Conservation (phyloP, 2,113 vertebrate genomes). For the Salminus brasiliensis region DNA sequence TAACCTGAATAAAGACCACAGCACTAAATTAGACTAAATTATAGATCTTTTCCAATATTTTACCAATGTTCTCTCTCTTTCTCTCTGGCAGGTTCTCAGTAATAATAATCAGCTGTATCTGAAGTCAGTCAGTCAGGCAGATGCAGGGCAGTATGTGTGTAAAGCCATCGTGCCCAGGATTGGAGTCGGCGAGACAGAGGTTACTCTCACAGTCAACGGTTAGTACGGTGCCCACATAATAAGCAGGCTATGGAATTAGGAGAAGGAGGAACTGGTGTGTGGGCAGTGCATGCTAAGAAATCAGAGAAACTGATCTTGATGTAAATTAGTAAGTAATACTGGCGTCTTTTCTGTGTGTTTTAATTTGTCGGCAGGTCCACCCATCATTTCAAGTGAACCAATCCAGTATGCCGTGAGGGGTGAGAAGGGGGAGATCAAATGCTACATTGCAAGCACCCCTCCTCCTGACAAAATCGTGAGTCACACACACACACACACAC, state of each 20-base stretch:
- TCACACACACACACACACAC: slow-evolving; percentile 54
- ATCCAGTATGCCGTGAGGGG: slow-evolving; percentile 89
- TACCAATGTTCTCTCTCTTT: slow-evolving; percentile 53
- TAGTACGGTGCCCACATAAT: slow-evolving; percentile 49
- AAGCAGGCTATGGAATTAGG: no score
- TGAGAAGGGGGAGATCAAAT: slow-evolving; percentile 89
- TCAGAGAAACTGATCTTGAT: no score
- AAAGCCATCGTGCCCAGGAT: slow-evolving; percentile 96
- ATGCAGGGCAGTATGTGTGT: slow-evolving; percentile 92
- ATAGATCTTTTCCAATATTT: slow-evolving; percentile 8
- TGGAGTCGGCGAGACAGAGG: slow-evolving; percentile 91
- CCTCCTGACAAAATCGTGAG: slow-evolving; percentile 95
- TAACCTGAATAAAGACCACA: no score
- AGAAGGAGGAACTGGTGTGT: no score
- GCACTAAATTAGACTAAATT: no score
- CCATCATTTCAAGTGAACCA: slow-evolving; percentile 91
- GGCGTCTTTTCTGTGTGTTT: neutral
- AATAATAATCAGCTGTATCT: slow-evolving; percentile 94
- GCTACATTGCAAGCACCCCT: slow-evolving; percentile 94
- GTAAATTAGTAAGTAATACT: neutral
- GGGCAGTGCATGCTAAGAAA: no score
- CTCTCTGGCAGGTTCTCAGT: slow-evolving; percentile 85
- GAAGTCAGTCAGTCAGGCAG: slow-evolving; percentile 88
- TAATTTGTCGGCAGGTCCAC: slow-evolving; percentile 77
- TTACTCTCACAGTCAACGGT: slow-evolving; percentile 92